Percentiles rank a stretch among this genome's conserved stretches.
These are phyloP conservation scores for Metaphire vulgaris DNA, from an alignment of 1,140 invertebrate genomes.

Conservation along the genomic window DNA sequence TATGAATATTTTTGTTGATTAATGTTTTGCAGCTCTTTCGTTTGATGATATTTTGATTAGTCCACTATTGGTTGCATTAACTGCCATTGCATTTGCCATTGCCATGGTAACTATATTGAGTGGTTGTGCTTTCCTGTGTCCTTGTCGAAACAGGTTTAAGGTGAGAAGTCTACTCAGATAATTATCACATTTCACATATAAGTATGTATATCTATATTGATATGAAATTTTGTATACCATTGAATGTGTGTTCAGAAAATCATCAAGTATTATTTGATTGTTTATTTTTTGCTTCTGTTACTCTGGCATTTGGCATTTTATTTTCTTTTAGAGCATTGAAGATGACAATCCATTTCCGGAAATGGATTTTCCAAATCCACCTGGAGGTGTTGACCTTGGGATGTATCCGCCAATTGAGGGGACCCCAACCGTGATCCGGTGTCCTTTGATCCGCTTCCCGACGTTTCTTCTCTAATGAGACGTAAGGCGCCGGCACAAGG, in stretches of 20 bases:
- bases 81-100: neutral
- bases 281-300: too few species aligned
- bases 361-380: neutral
- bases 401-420: neutral
- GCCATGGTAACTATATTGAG: neutral
- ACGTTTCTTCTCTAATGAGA: neutral
- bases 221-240: too few species aligned
- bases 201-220: too few species aligned
- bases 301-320: too few species aligned
- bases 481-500: neutral
- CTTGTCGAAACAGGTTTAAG: neutral
- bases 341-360: neutral
- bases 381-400: neutral
- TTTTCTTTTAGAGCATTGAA: neutral
- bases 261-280: too few species aligned
- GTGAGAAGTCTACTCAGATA: neutral
- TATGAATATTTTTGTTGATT: too few species aligned
- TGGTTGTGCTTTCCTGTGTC: neutral
- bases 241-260: too few species aligned
- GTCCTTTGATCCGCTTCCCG: neutral
- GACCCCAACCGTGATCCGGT: neutral
- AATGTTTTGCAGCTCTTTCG: too few species aligned
- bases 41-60: too few species aligned
- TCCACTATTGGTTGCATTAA: neutral
- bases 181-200: neutral